Percentiles rank a stretch among this genome's conserved stretches.
phyloP scores from a whole-genome alignment of 2,797 vertebrate species.

The Percopsis omiscomaycus region DNA sequence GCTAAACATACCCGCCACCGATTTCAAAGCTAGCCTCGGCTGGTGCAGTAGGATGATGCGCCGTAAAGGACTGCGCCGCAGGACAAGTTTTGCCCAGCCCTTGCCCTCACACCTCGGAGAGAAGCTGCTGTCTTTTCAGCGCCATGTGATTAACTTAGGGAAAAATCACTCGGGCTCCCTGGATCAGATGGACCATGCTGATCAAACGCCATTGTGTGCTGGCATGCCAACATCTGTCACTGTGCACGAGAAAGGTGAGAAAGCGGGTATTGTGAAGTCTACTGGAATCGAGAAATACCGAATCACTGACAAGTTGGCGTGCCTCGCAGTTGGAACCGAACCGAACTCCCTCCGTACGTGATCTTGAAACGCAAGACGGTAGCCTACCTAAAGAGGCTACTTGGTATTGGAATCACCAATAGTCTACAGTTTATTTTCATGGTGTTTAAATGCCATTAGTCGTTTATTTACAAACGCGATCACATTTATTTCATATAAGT shows the following conservation, averaged over 20 bases:
- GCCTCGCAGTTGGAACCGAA: neutral
- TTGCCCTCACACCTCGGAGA: slow-evolving; percentile 5
- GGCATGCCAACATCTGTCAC: neutral
- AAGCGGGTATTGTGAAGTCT: neutral
- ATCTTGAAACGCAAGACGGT: neutral
- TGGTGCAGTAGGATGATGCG: slow-evolving; percentile 3
- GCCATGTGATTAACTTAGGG: slow-evolving; percentile 4
- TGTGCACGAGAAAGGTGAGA: neutral
- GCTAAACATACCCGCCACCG: neutral
- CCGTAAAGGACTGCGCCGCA: neutral
- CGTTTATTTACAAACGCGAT: too few species aligned
- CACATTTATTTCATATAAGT: too few species aligned
- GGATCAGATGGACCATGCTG: slow-evolving; percentile 3
- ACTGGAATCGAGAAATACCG: neutral
- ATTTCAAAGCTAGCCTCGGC: neutral
- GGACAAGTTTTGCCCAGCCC: neutral
- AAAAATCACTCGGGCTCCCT: slow-evolving; percentile 1
- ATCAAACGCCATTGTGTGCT: neutral
- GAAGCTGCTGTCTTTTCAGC: slow-evolving; percentile 4
- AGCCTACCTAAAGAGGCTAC: neutral
- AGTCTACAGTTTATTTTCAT: too few species aligned
- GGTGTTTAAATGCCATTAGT: too few species aligned
- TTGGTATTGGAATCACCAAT: too few species aligned
- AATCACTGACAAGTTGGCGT: neutral
- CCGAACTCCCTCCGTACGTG: neutral